A percentile compares a stretch with the other conserved stretches of the same genome.
These are phyloP conservation scores for Mycogona germanica DNA, from an alignment of 2,888 invertebrate species.

Conservation along the genomic window DNA sequence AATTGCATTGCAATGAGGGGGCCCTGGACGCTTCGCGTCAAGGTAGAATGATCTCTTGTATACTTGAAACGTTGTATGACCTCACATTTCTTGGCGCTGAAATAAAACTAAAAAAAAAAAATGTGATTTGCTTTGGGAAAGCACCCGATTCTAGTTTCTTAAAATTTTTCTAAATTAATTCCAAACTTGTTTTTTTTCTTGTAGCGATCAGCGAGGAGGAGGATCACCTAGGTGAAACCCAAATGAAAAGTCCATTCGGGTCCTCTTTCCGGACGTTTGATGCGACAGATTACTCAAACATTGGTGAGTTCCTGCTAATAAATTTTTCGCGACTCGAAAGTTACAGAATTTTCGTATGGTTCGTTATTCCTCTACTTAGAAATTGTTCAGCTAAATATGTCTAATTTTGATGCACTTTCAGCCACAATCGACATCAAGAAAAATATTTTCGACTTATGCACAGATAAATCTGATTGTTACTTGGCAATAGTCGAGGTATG, in stretches of 20 bases:
- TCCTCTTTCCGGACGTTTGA: conserved; percentile 93
- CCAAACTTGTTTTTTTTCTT: background rate
- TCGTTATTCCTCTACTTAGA: background rate
- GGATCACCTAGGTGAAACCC: conserved; percentile 31
- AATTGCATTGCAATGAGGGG: too few species aligned
- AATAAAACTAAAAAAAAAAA: too few species aligned
- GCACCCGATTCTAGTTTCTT: background rate
- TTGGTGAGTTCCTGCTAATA: conserved; percentile 50
- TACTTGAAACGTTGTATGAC: conserved; percentile 1
- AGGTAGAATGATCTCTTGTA: background rate
- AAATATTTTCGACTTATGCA: conserved; percentile 72
- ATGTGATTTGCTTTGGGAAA: too few species aligned
- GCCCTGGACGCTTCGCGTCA: too few species aligned
- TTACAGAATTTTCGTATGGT: background rate
- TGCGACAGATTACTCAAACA: conserved; percentile 84
- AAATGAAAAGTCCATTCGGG: conserved; percentile 53
- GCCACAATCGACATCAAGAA: conserved; percentile 89
- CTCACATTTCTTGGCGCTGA: too few species aligned
- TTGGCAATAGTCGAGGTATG: conserved; percentile 71
- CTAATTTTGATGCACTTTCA: conserved; percentile 32
- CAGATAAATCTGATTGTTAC: conserved; percentile 70
- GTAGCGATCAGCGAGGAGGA: conserved; percentile 36
- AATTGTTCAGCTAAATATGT: background rate
- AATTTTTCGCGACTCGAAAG: background rate
- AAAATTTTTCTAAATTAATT: background rate